These are phyloP conservation scores for Papilio polyxenes DNA, from an alignment of 1,140 invertebrate species.

Conservation along the genomic window DNA sequence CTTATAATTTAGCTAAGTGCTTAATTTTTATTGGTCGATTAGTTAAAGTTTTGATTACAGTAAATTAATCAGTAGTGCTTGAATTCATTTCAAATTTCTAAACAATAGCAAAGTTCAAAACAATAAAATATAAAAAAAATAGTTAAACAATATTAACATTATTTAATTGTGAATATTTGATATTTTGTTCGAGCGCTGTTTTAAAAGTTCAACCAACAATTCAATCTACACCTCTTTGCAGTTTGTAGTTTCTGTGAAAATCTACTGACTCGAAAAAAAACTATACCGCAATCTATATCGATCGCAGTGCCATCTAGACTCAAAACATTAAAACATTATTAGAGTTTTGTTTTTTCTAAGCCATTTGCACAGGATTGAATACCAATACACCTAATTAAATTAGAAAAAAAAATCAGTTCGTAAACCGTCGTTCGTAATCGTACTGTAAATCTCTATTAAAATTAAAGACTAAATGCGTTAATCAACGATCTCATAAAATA, in stretches of 20 bases:
- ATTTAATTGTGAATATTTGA: too few relatives aligned
- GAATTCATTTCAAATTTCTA: too few relatives aligned
- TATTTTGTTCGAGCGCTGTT: too few relatives aligned
- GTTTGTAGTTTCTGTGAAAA: background rate
- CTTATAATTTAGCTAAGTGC: background rate
- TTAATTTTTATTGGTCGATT: too few relatives aligned
- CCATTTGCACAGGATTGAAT: background rate
- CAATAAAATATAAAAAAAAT: too few relatives aligned
- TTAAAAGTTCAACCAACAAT: background rate
- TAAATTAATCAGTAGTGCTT: too few relatives aligned
- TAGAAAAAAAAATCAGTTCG: background rate
- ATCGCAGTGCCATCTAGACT: background rate
- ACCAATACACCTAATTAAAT: background rate
- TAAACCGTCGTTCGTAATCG: too few relatives aligned
- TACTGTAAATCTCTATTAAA: background rate
- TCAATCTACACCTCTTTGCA: too few relatives aligned
- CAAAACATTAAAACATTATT: background rate
- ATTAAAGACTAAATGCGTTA: background rate
- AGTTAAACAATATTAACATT: too few relatives aligned
- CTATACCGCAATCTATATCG: background rate
- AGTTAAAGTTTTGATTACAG: too few relatives aligned
- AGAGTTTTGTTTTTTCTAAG: background rate
- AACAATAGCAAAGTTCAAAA: too few relatives aligned
- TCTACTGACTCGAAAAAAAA: background rate
- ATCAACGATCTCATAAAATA: conserved; percentile 15